Percentiles rank a stretch among this genome's conserved stretches.
These are phyloP conservation scores for Tetrao urogallus DNA, from an alignment of 2,113 vertebrate species.

Conservation along the genomic window DNA sequence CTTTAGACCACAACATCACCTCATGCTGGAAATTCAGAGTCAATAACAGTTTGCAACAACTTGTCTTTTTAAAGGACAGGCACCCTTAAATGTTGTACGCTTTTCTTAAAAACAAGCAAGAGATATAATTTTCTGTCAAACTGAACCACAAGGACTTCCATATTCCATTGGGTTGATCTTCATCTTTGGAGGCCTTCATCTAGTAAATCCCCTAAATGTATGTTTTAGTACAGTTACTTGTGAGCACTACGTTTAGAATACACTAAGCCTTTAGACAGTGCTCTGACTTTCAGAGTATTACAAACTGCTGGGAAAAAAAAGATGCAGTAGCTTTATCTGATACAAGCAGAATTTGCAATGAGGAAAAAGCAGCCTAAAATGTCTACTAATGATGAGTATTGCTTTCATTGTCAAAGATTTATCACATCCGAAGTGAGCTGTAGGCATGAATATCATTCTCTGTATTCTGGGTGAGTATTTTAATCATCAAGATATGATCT, in stretches of 20 bases:
- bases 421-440: neutral
- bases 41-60: neutral
- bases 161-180: neutral
- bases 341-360: neutral
- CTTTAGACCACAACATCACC: neutral
- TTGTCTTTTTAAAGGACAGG: neutral
- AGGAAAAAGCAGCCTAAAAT: neutral
- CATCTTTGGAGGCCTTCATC: neutral
- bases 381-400: conserved; percentile 8
- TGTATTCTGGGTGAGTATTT: neutral
- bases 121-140: neutral
- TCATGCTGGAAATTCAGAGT: neutral
- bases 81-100: neutral
- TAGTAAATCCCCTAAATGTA: neutral
- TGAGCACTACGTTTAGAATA: neutral
- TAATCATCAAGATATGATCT: conserved; percentile 14
- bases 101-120: neutral
- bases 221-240: neutral
- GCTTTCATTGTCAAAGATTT: conserved; percentile 1
- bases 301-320: neutral
- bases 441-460: neutral
- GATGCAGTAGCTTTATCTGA: neutral
- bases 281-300: neutral
- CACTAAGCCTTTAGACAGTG: neutral
- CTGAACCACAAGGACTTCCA: neutral